Evolutionary conservation across 2,797 vertebrate genomes (phyloP), one percentile per base, ranked within the genome.

Genomic region (Spea hammondii): DNA sequence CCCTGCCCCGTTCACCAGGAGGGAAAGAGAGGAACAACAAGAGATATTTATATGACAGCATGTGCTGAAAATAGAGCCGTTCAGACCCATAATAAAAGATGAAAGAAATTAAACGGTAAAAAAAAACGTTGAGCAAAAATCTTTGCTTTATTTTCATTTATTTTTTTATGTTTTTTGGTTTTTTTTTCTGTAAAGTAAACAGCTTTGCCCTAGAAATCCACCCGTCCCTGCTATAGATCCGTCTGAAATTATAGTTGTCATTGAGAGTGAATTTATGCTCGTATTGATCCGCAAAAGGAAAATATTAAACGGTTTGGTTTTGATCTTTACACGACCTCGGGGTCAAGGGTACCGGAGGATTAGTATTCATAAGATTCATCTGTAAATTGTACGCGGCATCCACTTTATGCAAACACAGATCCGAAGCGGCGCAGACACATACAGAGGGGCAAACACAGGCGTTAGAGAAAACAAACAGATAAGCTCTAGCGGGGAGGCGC

Each of bases 271-370:
- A 97, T 98, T 97, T 97, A 98, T 97, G 95, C 94, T 88, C 84
- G 91, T 94, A 98, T 98, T 98, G 97, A 98, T 99, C 96, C 93
- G 87, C 92, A 93, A 92, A 94, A 92, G 94, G 94, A 98, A 98
- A 98, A 98, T 97, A 99, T 98, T 95, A 98, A 98, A 97, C 94
- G 94, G 94, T 96, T 96, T 94, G 93, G 93, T 95, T 94, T 96
- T 96, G 95, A 95, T 96, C 94, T 95, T 91, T 95, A 90, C 86
- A 89, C 94, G 97, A 98, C 96, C 96, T 83, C 84, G 84, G 86
- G 97, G 96, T 98, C 96, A 98, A 98, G 96, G 96, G 96, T 96
- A 97, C 94, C 95, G 93, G 93, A 95, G 95, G 95, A 95, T 98
- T 97, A 95, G 93, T 95, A 93, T 93, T 96, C 97, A 97, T 97